Evolutionary conservation across 2,797 vertebrate species (phyloP).

Genomic region (Rhynchotus rufescens): DNA sequence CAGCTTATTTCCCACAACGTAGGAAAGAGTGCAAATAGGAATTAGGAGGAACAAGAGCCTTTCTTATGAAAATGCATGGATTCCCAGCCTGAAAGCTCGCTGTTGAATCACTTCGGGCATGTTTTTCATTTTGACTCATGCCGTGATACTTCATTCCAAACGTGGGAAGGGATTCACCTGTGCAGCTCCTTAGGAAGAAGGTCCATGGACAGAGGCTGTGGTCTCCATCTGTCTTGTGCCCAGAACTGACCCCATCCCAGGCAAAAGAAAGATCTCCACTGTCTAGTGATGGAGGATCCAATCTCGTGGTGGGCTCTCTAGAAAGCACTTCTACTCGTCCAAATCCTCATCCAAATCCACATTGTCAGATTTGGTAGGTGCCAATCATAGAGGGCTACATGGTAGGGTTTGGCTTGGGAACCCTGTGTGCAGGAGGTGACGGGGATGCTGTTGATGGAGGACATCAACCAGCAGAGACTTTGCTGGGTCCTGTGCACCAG

Average conservation of each 20-base stretch:
- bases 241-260: rapidly evolving
- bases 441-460: not conserved
- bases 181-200: rapidly evolving
- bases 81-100: not conserved
- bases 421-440: not conserved
- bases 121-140: not conserved
- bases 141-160: not conserved
- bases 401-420: not conserved
- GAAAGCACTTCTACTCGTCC: rapidly evolving
- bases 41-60: not conserved
- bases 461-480: not conserved
- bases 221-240: rapidly evolving
- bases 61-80: conserved; percentile 32
- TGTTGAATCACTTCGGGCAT: not conserved
- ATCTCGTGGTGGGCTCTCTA: rapidly evolving
- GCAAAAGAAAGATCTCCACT: not conserved
- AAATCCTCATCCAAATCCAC: not conserved
- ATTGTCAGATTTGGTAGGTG: rapidly evolving
- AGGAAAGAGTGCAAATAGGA: conserved; percentile 22
- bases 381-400: not conserved
- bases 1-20: conserved; percentile 47
- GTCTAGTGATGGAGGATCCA: not conserved
- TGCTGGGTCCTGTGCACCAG: not conserved
- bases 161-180: rapidly evolving
- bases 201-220: not conserved